Evolutionary conservation across 2,797 vertebrate species (phyloP).

Genomic region (Tachyglossus aculeatus): DNA sequence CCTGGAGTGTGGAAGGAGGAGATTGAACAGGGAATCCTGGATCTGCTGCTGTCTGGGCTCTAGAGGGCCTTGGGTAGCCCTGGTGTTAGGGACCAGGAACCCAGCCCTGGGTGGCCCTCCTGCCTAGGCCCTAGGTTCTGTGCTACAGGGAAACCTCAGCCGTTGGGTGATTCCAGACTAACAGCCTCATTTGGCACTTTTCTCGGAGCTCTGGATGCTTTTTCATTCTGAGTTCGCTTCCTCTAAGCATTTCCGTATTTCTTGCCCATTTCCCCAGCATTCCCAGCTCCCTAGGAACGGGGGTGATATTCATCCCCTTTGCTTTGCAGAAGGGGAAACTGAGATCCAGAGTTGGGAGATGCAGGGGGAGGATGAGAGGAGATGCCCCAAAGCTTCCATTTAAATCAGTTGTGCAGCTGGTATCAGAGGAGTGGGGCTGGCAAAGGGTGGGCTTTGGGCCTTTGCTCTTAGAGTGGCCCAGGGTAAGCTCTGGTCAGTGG

Average conservation of each 20-base stretch:
- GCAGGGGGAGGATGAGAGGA: too few species aligned
- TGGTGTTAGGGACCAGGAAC: background rate
- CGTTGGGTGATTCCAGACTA: too few species aligned
- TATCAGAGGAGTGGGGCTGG: background rate
- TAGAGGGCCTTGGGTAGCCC: background rate
- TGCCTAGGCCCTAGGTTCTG: background rate
- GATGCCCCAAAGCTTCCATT: background rate
- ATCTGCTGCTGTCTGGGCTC: too few species aligned
- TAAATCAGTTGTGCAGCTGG: background rate
- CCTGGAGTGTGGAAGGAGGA: too few species aligned
- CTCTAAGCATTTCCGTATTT: background rate
- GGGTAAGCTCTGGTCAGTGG: background rate
- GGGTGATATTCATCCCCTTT: too few species aligned
- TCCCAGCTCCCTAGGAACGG: background rate
- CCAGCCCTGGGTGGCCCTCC: background rate
- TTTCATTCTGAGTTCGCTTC: background rate
- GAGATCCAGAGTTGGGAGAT: too few species aligned
- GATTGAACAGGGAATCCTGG: too few species aligned
- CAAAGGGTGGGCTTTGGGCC: background rate
- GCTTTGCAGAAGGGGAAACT: background rate
- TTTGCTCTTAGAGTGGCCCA: constrained; percentile 18
- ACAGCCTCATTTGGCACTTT: too few species aligned
- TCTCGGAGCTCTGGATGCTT: too few species aligned
- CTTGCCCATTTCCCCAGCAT: background rate
- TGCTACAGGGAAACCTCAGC: too few species aligned